Base-by-base conservation (phyloP, 2,113 vertebrate species). In the Mus pahari region DNA sequence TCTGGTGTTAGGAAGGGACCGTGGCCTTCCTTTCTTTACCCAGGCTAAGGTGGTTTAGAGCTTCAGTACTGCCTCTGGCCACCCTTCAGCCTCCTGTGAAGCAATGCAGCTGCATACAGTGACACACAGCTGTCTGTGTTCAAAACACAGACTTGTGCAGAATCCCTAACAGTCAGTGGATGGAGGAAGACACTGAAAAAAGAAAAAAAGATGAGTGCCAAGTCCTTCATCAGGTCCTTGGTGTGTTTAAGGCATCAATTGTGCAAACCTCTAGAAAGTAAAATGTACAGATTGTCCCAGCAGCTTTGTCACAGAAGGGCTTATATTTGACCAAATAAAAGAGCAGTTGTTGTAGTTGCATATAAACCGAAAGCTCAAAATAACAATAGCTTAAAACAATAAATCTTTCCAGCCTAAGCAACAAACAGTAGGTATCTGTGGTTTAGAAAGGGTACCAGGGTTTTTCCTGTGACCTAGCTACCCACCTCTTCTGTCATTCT, bases 321-420 rank as follows among this genome's bases (percentile, higher is more conserved):
- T 83, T 75, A 0, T 24, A 16, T 92, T 73, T 89, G 73, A 53
- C 58, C n/a, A 45, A 45, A 3, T 64, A 50, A 81, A 19, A 0
- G 6, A 77, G 19, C 36, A 50, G 78, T 48, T 4, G 16, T 73
- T 83, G 45, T 75, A 84, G 60, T 48, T 91, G 5, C 33, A 0
- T 77, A 48, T 87, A 62, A 42, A 91, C 24, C 58, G 73, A 91
- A 96, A 89, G 53, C 31, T 14, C 20, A 58, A 86, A 94, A 48
- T 53, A 45, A 83, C 12, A 39, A 5, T 75, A 31, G 22, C 53
- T 96, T 83, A 78, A 73, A 36, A 79, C 83, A 83, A 33, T 3
- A 86, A 26, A 14, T 45, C 45, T 90, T 82, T 70, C 11, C n/a
- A 68, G 20, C n/a, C 58, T 84, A 53, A 70, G 55, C 14, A 75